phyloP scores from a whole-genome alignment of 2,888 invertebrate species.

The Sminthurides aquaticus region DNA sequence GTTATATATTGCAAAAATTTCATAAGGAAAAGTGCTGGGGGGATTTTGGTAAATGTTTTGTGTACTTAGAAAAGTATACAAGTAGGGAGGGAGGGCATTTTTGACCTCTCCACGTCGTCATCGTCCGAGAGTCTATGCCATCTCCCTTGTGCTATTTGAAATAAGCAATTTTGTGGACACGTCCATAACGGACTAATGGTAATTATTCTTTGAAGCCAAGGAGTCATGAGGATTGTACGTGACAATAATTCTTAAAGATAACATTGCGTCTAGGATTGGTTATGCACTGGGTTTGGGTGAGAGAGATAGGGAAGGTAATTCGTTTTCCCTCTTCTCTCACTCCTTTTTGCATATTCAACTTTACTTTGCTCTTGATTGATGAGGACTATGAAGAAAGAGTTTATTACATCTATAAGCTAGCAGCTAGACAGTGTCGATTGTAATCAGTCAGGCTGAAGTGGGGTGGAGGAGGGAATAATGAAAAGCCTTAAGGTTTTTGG shows the following conservation, averaged over 20 bases:
- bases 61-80: no score
- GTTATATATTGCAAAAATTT: no score
- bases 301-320: no score
- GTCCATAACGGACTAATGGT: not conserved
- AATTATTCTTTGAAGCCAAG: conserved; percentile 3
- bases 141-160: not conserved
- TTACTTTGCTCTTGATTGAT: conserved; percentile 1
- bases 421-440: no score
- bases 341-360: not conserved
- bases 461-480: not conserved
- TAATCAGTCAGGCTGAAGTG: not conserved
- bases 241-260: not conserved
- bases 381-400: not conserved
- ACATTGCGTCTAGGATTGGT: no score
- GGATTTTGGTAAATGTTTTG: no score
- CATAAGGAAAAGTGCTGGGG: no score
- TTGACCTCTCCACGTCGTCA: no score
- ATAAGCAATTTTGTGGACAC: conserved; percentile 1
- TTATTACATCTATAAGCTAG: not conserved
- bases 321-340: no score
- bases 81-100: no score
- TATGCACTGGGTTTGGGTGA: no score
- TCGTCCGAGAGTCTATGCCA: no score
- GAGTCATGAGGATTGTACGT: conserved; percentile 3
- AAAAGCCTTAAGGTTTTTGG: not conserved